phyloP scores from a whole-genome alignment of 2,888 invertebrate species.

The Agonopterix subpropinquella region DNA sequence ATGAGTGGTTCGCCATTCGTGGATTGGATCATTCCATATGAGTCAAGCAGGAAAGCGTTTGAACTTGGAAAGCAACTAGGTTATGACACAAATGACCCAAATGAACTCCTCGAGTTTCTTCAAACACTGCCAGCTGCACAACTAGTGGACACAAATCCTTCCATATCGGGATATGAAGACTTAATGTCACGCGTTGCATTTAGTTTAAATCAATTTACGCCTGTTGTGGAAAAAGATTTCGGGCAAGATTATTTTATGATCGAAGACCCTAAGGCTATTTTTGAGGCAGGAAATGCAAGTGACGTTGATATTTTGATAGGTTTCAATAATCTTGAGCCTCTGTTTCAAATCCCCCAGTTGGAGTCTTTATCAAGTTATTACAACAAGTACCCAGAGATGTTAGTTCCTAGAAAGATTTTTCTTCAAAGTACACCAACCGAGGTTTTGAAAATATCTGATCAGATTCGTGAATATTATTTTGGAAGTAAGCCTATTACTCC shows the following conservation, averaged over 20 bases:
- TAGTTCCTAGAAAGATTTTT: not conserved
- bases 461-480: not conserved
- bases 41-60: conserved; percentile 25
- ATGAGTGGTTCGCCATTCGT: conserved; percentile 38
- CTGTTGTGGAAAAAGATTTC: not conserved
- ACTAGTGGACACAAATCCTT: conserved; percentile 16
- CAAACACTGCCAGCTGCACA: conserved; percentile 23
- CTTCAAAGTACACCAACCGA: not conserved
- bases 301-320: not conserved
- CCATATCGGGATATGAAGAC: conserved; percentile 29
- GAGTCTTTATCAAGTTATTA: not conserved
- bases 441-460: not conserved
- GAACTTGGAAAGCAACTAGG: conserved; percentile 25
- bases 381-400: not conserved
- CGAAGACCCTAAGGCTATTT: not conserved
- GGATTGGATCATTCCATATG: conserved; percentile 23
- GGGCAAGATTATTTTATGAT: not conserved
- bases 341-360: not conserved
- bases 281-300: not conserved
- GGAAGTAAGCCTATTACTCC: not conserved
- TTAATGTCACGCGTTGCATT: not conserved
- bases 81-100: conserved; percentile 19
- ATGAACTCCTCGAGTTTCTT: conserved; percentile 25
- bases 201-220: not conserved
- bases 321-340: not conserved